Conservation (phyloP, 1,140 invertebrate genomes). For the Pseudomyrmex concolor region DNA sequence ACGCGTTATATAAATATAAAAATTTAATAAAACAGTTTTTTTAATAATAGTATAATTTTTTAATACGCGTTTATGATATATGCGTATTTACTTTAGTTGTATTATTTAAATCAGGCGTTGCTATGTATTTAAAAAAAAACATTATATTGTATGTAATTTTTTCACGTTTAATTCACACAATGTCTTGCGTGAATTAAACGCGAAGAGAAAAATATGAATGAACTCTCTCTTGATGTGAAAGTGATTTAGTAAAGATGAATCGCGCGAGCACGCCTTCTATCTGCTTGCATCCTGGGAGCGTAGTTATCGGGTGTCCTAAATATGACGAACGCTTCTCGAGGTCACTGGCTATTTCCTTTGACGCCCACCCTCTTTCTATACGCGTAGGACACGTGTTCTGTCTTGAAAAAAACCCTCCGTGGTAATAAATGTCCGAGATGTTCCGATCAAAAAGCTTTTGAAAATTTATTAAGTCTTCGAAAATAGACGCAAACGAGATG, state of each 20-base stretch:
- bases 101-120: background rate
- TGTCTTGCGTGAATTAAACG: too few species aligned
- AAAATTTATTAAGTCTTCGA: slow-evolving; percentile 3
- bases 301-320: slow-evolving; percentile 83
- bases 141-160: too few species aligned
- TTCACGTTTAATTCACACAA: too few species aligned
- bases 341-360: slow-evolving; percentile 82
- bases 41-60: background rate
- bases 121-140: too few species aligned
- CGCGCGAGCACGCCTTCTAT: slow-evolving; percentile 77
- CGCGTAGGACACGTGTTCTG: slow-evolving; percentile 61
- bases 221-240: slow-evolving; percentile 10
- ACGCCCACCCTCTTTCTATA: slow-evolving; percentile 75
- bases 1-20: background rate
- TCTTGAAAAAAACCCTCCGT: slow-evolving; percentile 54
- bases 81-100: background rate
- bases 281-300: slow-evolving; percentile 81
- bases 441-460: slow-evolving; percentile 15
- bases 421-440: slow-evolving; percentile 1
- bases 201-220: slow-evolving; percentile 64
- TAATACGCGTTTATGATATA: background rate
- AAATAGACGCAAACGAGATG: slow-evolving; percentile 1
- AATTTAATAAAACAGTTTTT: background rate
- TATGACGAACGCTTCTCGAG: slow-evolving; percentile 79
- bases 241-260: slow-evolving; percentile 73